Evolutionary conservation across 2,113 vertebrate species (phyloP).

Genomic region (Holacanthus passer): DNA sequence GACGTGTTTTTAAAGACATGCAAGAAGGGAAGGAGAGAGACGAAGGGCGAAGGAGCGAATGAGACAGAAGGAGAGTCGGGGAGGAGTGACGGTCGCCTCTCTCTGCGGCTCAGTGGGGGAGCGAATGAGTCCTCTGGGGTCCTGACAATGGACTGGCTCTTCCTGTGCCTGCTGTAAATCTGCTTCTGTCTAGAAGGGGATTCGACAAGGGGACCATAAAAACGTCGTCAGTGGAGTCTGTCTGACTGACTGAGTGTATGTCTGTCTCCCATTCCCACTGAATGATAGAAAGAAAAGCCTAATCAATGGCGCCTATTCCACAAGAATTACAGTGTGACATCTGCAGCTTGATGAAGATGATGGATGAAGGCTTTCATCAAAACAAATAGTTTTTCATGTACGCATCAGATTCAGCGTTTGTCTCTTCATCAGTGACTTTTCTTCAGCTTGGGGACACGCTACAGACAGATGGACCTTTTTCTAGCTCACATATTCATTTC

Average conservation of each 20-base stretch:
- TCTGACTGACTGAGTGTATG: conserved; percentile 51
- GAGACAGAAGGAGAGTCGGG: background rate
- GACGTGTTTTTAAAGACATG: conserved; percentile 39
- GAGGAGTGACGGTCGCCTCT: conserved; percentile 5
- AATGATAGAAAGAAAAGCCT: conserved; percentile 11
- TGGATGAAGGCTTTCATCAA: background rate
- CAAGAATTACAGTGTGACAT: conserved; percentile 3
- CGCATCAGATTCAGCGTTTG: background rate
- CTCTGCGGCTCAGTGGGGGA: conserved; percentile 29
- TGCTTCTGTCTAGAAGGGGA: conserved; percentile 50
- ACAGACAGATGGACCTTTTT: too few relatives aligned
- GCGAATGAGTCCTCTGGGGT: conserved; percentile 55
- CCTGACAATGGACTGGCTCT: conserved; percentile 63
- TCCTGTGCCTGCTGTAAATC: conserved; percentile 70
- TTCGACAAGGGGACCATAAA: conserved; percentile 56
- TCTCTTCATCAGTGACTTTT: background rate
- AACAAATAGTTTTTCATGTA: background rate
- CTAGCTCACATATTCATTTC: background rate
- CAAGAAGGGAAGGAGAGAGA: background rate
- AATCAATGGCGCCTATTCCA: conserved; percentile 18
- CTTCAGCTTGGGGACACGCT: background rate
- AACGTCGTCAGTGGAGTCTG: conserved; percentile 64
- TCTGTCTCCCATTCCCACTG: conserved; percentile 1
- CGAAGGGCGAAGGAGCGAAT: background rate
- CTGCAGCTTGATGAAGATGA: background rate